Evolutionary conservation across 2,113 vertebrate species (phyloP), one percentile per base, ranked within the genome.

Genomic region (Colinus virginianus): DNA sequence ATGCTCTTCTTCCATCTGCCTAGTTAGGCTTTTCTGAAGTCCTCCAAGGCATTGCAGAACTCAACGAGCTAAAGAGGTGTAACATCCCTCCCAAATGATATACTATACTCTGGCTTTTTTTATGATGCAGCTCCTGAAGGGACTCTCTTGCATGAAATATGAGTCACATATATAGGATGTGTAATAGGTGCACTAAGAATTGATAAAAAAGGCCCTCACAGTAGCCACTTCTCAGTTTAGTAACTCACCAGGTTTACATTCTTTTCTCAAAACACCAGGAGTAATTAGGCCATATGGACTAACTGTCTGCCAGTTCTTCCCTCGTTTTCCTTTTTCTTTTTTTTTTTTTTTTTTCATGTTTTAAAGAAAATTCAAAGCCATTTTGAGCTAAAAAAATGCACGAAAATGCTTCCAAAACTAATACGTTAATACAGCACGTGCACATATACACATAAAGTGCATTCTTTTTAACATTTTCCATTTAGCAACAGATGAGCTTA

Each of bases 221-320:
- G 63, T 51, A 92, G 82, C 87, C 90, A 83, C 92, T 88, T 95
- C 72, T 90, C 91, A 12, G 19, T 94, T 96, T 70, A 90, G 81
- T 59, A 93, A 94, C 83, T 96, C 95, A 86, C 72, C 91, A 96
- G 96, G 95, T 96, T 97, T 94, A 45, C 43, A 86, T 61, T 69
- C 80, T 86, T 95, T 77, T 86, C 96, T 91, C 79, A 96, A 94
- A 97, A 96, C 79, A 96, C 81, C 91, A 96, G 94, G 85, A 97
- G 92, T 94, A 95, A 97, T 96, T 88, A 93, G 96, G 80, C 86
- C 97, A 98, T 96, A 98, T 96, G 97, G 97, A 94, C 84, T 36
- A 72, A 88, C 78, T 80, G 34, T 36, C 18, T 93, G 96, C 93
- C 96, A 97, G 93, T 38, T 95, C 45, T 88, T 79, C 26, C 32